Evolutionary conservation across 1,140 invertebrate species (phyloP), one percentile per base, ranked within the genome.

Genomic region (roundworm (Caenorhabditis elegans)): DNA sequence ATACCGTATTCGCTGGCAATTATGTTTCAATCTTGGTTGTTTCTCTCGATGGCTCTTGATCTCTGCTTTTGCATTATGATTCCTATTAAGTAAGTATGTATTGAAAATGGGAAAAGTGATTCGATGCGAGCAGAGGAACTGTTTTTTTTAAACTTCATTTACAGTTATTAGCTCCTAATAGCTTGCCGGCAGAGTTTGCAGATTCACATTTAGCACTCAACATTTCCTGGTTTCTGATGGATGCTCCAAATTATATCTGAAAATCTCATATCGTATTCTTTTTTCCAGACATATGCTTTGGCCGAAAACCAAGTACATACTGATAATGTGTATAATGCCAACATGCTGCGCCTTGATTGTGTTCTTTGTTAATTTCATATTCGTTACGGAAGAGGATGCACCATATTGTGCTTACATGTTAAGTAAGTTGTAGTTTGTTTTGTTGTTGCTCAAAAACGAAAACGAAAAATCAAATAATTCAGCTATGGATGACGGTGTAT

Each of bases 291-390:
- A 70, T 17, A 70, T 70, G 60, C 34, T 70, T 1, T 70, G 60
- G 60, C 60, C 60, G 0, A 70, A 70, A 39, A 70, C 34, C n/a
- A 70, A 70, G n/a, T 70, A 70, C 34, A 39, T 70, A 17, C 34
- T 70, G 34, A 70, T 70, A 39, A 70, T 70, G 60, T 70, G 60
- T 26, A 70, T 70, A 39, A 70, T 70, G 60, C 60, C 60, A n/a
- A 70, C 60, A 2, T 70, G 60, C 11, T 70, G 36, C 22, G 60
- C 60, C 4, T 26, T 39, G 3, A 39, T 70, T 11, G 60, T 70
- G 1, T 39, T 70, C 19, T 36, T 70, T 34, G 8, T 70, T 17
- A 70, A 70, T 19, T 70, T 70, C n/a, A 8, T 70, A 3, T 70
- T 70, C 34, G 60, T 70, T 3, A 70, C 60, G n/a, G 31, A 70